phyloP scores from a whole-genome alignment of 2,113 vertebrate species.

The Ciconia stormi region DNA sequence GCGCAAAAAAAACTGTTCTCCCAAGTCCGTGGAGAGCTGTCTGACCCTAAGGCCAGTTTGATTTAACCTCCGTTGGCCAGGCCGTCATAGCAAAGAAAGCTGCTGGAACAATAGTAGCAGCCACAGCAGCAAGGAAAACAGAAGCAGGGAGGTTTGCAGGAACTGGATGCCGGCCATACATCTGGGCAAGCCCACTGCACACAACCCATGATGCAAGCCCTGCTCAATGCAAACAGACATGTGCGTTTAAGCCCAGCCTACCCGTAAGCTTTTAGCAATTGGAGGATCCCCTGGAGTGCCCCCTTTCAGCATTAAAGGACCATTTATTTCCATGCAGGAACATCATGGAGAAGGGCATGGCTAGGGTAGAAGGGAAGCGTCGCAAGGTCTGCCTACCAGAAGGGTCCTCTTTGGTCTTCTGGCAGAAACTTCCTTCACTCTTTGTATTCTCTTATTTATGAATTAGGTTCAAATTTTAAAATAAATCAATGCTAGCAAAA shows the following conservation, averaged over 20 bases:
- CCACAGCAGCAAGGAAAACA: neutral
- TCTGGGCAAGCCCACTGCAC: slow-evolving; percentile 18
- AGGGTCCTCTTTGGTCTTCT: neutral
- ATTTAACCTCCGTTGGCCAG: neutral
- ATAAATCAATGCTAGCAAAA: neutral
- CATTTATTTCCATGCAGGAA: neutral
- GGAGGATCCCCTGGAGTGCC: neutral
- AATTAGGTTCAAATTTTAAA: neutral
- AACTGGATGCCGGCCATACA: slow-evolving; percentile 29
- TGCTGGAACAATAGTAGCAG: neutral
- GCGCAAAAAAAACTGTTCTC: slow-evolving; percentile 1
- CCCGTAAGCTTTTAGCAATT: neutral
- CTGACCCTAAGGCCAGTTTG: neutral
- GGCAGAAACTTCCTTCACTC: neutral
- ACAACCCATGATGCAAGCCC: neutral
- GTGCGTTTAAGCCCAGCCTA: neutral
- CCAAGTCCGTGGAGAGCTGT: neutral
- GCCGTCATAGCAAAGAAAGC: neutral
- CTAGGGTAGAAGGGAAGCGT: neutral
- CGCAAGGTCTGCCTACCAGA: neutral
- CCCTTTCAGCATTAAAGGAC: neutral
- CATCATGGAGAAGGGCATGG: neutral
- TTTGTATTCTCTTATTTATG: neutral
- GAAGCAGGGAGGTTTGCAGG: slow-evolving; percentile 12
- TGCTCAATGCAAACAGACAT: neutral